Percentiles rank a stretch among this genome's conserved stretches.
These are phyloP conservation scores for Scaptomyza cyrtandrae DNA, from an alignment of 2,888 invertebrate species.

Conservation along the genomic window DNA sequence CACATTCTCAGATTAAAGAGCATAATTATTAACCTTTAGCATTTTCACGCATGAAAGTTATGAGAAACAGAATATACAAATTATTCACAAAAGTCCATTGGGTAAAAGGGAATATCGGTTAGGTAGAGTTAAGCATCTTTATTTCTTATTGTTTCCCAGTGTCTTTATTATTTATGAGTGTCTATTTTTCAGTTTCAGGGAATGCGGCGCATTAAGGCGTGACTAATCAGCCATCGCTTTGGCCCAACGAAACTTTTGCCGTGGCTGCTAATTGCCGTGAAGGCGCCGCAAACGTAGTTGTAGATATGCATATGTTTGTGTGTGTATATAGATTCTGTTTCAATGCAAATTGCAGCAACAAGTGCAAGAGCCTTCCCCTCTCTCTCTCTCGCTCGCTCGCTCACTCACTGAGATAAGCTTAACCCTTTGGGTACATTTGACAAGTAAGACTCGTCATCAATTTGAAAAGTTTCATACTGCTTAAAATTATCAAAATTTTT, in stretches of 20 bases:
- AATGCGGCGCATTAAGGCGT: slow-evolving; percentile 63
- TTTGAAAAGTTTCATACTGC: too few relatives aligned
- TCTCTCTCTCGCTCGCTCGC: background rate
- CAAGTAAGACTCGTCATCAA: too few relatives aligned
- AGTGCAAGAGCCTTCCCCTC: slow-evolving; percentile 55
- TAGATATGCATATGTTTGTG: background rate
- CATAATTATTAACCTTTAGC: slow-evolving; percentile 75
- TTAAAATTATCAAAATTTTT: too few relatives aligned
- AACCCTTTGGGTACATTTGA: too few relatives aligned
- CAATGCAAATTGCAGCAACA: slow-evolving; percentile 76
- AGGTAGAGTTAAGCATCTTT: slow-evolving; percentile 13
- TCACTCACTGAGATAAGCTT: too few relatives aligned
- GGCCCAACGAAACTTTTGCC: slow-evolving; percentile 55
- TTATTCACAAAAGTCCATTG: slow-evolving; percentile 30
- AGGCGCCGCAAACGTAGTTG: slow-evolving; percentile 59
- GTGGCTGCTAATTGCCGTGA: slow-evolving; percentile 73
- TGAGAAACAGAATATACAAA: slow-evolving; percentile 58
- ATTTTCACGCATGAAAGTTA: slow-evolving; percentile 71
- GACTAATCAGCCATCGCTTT: slow-evolving; percentile 65
- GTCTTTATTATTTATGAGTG: slow-evolving; percentile 64
- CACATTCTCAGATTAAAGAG: slow-evolving; percentile 55
- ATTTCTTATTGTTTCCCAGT: slow-evolving; percentile 7
- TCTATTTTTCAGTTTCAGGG: slow-evolving; percentile 73
- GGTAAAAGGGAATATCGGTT: slow-evolving; percentile 33
- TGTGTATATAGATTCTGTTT: slow-evolving; percentile 31